Conservation (phyloP, 1,140 invertebrate genomes). For the Apis cerana region DNA sequence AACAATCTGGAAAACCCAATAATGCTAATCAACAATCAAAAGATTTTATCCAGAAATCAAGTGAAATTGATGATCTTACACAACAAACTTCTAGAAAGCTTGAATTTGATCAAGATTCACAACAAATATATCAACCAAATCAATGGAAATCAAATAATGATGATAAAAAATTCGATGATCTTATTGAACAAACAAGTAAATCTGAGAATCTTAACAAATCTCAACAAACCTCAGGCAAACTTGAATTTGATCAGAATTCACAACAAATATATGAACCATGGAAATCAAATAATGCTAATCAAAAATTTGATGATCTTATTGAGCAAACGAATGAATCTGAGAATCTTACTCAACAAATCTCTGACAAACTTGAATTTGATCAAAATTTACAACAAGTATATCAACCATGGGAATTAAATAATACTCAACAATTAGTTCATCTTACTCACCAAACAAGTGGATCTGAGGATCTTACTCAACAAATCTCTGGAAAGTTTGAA, state of each 20-base stretch:
- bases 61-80: too few relatives aligned
- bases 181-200: conserved; percentile 38
- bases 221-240: conserved; percentile 59
- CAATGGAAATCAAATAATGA: neutral
- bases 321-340: conserved; percentile 21
- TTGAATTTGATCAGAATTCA: conserved; percentile 69
- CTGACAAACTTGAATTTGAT: conserved; percentile 30
- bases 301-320: conserved; percentile 21
- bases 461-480: conserved; percentile 51
- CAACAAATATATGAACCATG: conserved; percentile 38
- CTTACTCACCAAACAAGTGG: conserved; percentile 21
- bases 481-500: conserved; percentile 64
- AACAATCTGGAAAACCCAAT: conserved; percentile 32
- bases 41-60: conserved; percentile 26
- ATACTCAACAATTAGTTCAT: conserved; percentile 29
- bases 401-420: conserved; percentile 23
- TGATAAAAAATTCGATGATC: conserved; percentile 45
- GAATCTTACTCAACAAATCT: conserved; percentile 40
- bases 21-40: conserved; percentile 4
- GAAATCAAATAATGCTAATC: neutral
- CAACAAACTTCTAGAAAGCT: conserved; percentile 58
- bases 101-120: conserved; percentile 72
- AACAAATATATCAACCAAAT: conserved; percentile 29
- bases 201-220: conserved; percentile 43
- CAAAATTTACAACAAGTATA: conserved; percentile 34